phyloP scores from a whole-genome alignment of 2,888 invertebrate species.

The Trissolcus brochymenae region DNA sequence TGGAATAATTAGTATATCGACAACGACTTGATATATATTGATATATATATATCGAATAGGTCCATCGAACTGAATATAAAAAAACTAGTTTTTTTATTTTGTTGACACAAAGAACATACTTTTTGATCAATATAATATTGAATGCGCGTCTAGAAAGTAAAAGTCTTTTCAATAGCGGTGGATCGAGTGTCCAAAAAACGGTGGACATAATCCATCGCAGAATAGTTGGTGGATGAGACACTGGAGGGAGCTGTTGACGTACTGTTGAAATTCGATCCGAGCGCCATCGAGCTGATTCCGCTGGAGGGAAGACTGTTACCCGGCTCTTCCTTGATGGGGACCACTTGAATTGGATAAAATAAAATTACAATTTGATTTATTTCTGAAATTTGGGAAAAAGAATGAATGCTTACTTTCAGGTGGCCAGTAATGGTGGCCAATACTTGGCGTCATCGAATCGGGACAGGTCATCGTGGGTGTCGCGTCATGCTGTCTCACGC shows the following conservation, averaged over 20 bases:
- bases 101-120: too few species aligned
- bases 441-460: conserved; percentile 66
- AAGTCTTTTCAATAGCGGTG: background rate
- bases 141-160: too few species aligned
- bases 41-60: too few species aligned
- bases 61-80: too few species aligned
- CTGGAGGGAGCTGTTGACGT: conserved; percentile 65
- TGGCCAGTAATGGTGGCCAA: conserved; percentile 67
- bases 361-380: too few species aligned
- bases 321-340: conserved; percentile 73
- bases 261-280: conserved; percentile 67
- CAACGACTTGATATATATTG: too few species aligned
- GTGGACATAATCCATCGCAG: conserved; percentile 66
- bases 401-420: conserved; percentile 64
- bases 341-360: background rate
- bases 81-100: too few species aligned
- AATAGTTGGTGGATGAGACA: conserved; percentile 70
- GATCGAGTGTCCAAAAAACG: conserved; percentile 9
- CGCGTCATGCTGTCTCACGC: conserved; percentile 69
- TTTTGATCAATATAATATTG: too few species aligned
- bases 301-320: conserved; percentile 62
- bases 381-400: background rate
- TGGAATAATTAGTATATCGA: too few species aligned
- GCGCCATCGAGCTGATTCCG: conserved; percentile 66
- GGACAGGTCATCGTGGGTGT: conserved; percentile 59